phyloP scores from a whole-genome alignment of 30 jellyfish, hydroid and myxozoan genomes.

The Turritopsis rubra region DNA sequence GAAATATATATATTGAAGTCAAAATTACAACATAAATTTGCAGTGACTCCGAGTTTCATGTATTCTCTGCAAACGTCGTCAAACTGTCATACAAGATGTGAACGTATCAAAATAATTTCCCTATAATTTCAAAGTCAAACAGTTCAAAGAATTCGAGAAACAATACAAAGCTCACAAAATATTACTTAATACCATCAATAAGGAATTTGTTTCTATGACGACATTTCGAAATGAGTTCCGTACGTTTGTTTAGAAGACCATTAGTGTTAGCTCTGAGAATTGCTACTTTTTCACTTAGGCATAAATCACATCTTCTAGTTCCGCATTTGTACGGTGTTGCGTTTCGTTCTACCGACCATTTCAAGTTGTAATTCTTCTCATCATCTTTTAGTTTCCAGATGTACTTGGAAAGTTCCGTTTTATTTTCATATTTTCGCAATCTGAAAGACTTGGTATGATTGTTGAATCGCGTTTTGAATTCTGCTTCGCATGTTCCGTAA shows the following conservation, averaged over 20 bases:
- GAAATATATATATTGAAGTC: too few species aligned
- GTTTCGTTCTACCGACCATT: background rate
- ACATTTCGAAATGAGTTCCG: constrained; percentile 9
- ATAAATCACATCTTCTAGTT: constrained; percentile 22
- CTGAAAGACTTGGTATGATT: background rate
- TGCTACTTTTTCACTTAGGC: constrained; percentile 22
- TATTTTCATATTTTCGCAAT: constrained; percentile 4
- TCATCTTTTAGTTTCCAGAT: constrained; percentile 21
- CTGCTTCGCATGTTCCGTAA: background rate
- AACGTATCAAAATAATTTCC: background rate
- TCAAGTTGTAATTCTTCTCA: background rate
- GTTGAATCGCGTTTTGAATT: background rate
- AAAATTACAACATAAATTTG: constrained; percentile 6
- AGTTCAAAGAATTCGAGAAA: background rate
- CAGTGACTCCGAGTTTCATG: constrained; percentile 13
- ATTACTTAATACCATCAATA: background rate
- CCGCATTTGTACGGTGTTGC: constrained; percentile 11
- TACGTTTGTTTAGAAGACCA: constrained; percentile 15
- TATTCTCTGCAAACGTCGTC: background rate
- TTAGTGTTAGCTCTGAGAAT: constrained; percentile 15
- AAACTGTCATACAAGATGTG: background rate
- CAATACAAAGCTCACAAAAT: too few species aligned
- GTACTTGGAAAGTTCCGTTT: constrained; percentile 9
- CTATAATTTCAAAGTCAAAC: background rate
- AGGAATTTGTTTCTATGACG: constrained; percentile 12